Conservation (phyloP, 2,888 invertebrate species). For the Drosophila birchii region DNA sequence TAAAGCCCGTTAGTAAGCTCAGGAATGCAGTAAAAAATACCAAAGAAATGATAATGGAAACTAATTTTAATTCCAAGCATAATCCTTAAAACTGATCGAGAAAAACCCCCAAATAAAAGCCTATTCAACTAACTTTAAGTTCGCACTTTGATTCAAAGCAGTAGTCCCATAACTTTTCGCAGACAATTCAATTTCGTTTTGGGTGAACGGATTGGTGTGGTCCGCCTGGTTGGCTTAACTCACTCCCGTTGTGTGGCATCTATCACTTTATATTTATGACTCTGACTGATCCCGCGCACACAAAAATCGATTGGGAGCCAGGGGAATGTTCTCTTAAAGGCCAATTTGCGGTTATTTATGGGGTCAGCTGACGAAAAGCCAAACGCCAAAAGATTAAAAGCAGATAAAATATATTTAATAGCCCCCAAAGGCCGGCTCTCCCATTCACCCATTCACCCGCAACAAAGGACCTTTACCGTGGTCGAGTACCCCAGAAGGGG, state of each 20-base stretch:
- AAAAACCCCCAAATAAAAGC: neutral
- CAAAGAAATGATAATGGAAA: neutral
- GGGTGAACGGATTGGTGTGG: slow-evolving; percentile 17
- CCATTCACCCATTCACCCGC: slow-evolving; percentile 3
- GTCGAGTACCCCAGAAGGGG: slow-evolving; percentile 4
- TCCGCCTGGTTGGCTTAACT: slow-evolving; percentile 22
- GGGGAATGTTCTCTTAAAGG: slow-evolving; percentile 62
- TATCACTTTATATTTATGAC: slow-evolving; percentile 78
- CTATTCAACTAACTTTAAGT: neutral
- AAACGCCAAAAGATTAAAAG: slow-evolving; percentile 77
- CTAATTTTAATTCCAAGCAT: neutral
- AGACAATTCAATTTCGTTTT: slow-evolving; percentile 30
- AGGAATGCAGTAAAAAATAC: neutral
- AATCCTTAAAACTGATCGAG: neutral
- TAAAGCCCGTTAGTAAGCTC: neutral
- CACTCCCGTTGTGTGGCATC: slow-evolving; percentile 56
- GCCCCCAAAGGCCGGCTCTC: slow-evolving; percentile 41
- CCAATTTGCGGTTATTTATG: slow-evolving; percentile 81
- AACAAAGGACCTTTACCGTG: slow-evolving; percentile 13
- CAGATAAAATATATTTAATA: slow-evolving; percentile 80
- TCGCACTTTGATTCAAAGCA: neutral
- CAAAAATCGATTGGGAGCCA: slow-evolving; percentile 47
- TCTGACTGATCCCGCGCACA: slow-evolving; percentile 44
- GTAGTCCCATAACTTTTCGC: neutral
- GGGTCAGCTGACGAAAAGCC: slow-evolving; percentile 79